Evolutionary conservation across 2,797 vertebrate species (phyloP), one percentile per base, ranked within the genome.

Genomic region (Columba guinea): DNA sequence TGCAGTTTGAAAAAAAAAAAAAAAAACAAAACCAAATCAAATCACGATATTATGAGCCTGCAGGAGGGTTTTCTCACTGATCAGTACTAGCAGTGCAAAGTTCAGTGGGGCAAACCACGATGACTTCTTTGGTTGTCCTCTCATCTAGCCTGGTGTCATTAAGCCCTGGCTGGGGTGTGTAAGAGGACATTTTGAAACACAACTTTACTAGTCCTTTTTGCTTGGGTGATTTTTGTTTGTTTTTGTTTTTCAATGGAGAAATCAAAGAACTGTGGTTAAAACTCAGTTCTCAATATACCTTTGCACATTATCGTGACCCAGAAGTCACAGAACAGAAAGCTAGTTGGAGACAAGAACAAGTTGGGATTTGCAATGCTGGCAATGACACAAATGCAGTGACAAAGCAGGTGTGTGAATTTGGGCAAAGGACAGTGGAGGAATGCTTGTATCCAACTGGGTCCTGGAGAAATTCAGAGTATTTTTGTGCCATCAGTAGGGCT

Each of bases 61-160:
- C 48, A 91, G 56, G 15, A 95, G 28, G 64, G 52, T 81, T 90
- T 84, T 65, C 62, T 91, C 56, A 76, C 15, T 7, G 28, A 13
- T 53, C 60, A 82, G 32, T 32, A 34, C 19, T 32, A 74, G 48
- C 56, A 87, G 58, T 27, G 11, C 60, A 49, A 85, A 89, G 74
- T 90, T 86, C 81, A 82, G 27, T 13, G 28, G 49, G 87, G 74
- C 62, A 94, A 95, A 89, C 79, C 92, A 78, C 71, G 81, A 48
- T 41, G 37, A 84, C 30, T 17, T 89, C 73, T 76, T 82, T 51
- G 32, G 35, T n/a, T 86, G 41, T 53, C 32, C 46, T 63, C 37
- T 76, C 18, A 17, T 35, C 32, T 62, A 39, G 69, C 35, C 30
- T 52, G 52, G n/a, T 26, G 13, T 11, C 68, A 30, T 21, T 67